A percentile compares a stretch with the other conserved stretches of the same genome.
Evolutionary conservation across 2,113 vertebrate genomes (phyloP).

Genomic region (Sciurus niger): DNA sequence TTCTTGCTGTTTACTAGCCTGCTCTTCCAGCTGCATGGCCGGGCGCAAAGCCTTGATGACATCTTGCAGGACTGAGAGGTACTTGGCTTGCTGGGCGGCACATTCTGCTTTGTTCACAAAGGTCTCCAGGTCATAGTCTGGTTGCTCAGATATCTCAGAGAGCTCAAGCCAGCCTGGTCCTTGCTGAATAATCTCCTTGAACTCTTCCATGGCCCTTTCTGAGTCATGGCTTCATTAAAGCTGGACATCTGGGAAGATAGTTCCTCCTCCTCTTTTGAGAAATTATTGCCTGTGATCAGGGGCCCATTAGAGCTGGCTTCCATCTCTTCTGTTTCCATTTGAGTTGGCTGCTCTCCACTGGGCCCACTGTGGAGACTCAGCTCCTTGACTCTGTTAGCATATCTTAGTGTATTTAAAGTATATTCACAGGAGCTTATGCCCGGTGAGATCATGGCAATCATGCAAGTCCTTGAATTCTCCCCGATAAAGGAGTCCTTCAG

Average conservation of each 20-base stretch:
- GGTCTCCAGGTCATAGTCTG: conserved; percentile 89
- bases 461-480: conserved; percentile 96
- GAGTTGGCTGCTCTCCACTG: conserved; percentile 82
- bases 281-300: conserved; percentile 30
- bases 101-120: conserved; percentile 87
- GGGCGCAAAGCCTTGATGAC: conserved; percentile 84
- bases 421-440: conserved; percentile 97
- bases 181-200: conserved; percentile 89
- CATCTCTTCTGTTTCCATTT: conserved; percentile 88
- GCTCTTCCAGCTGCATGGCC: conserved; percentile 90
- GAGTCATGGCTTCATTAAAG: conserved; percentile 88
- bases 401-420: conserved; percentile 97
- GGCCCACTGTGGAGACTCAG: conserved; percentile 87
- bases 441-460: conserved; percentile 99
- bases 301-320: conserved; percentile 68
- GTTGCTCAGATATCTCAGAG: conserved; percentile 87
- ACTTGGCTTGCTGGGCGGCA: conserved; percentile 83
- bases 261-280: conserved; percentile 88
- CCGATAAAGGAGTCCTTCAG: conserved; percentile 98
- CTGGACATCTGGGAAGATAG: conserved; percentile 87
- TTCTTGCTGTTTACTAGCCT: conserved; percentile 87
- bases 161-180: conserved; percentile 85
- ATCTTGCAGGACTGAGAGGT: conserved; percentile 85
- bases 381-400: conserved; percentile 95
- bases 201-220: conserved; percentile 88